Evolutionary conservation across 1,140 invertebrate genomes (phyloP).

Genomic region (Leptinotarsa lineolata): DNA sequence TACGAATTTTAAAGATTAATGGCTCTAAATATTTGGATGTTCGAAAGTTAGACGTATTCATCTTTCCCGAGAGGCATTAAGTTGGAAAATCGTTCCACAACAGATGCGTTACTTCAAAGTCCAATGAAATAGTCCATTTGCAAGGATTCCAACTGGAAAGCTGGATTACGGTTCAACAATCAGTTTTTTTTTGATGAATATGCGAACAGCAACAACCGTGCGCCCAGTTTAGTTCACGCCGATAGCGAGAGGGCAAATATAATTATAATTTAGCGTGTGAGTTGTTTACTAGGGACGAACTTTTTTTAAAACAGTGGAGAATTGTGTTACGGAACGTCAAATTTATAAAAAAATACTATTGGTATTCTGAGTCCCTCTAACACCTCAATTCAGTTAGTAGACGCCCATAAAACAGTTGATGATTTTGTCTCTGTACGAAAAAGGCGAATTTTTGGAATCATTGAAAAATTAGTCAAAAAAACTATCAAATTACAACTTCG

Average conservation of each 20-base stretch:
- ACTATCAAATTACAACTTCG: no score
- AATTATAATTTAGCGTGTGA: neutral
- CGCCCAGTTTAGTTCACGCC: neutral
- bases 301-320: neutral
- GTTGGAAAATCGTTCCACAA: slow-evolving; percentile 6
- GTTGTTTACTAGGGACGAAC: neutral
- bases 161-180: neutral
- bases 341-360: no score
- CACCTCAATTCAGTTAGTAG: neutral
- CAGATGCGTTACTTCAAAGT: neutral
- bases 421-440: neutral
- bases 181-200: neutral
- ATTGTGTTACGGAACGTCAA: neutral
- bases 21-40: neutral
- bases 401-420: neutral
- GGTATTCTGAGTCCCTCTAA: no score
- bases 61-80: neutral
- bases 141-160: slow-evolving; percentile 3
- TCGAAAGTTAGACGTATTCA: slow-evolving; percentile 1
- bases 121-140: neutral
- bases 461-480: no score
- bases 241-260: neutral
- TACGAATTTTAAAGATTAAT: slow-evolving; percentile 5
- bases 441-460: no score
- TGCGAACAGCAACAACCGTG: neutral